phyloP scores from a whole-genome alignment of 2,888 invertebrate species.

The Lepidonotus clava region DNA sequence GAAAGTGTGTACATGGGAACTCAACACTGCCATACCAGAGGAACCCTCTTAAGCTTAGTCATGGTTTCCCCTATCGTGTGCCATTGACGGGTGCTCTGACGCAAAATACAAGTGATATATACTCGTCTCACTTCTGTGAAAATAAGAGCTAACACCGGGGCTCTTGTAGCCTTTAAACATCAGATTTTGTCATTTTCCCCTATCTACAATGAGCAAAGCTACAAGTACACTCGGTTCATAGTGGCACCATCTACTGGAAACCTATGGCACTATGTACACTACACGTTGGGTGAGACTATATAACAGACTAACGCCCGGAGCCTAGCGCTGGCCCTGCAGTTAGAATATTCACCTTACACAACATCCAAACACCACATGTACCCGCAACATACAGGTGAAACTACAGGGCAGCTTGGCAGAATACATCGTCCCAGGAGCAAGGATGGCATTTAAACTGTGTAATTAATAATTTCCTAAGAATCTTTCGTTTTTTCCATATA shows the following conservation, averaged over 20 bases:
- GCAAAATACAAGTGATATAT: constrained; percentile 18
- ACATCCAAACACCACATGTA: constrained; percentile 40
- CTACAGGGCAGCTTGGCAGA: constrained; percentile 20
- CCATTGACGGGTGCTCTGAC: neutral
- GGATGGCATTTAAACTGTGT: too few relatives aligned
- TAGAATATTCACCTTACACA: constrained; percentile 22
- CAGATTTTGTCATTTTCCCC: neutral
- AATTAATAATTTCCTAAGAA: too few relatives aligned
- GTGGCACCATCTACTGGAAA: constrained; percentile 25
- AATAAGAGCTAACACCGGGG: neutral
- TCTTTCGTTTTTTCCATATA: too few relatives aligned
- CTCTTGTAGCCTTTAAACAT: neutral
- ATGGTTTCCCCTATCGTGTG: neutral
- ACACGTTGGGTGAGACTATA: neutral
- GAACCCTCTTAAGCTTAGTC: too few relatives aligned
- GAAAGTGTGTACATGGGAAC: constrained; percentile 1
- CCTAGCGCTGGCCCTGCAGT: neutral
- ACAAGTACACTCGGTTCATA: constrained; percentile 12
- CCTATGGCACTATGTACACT: constrained; percentile 5
- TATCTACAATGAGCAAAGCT: constrained; percentile 24
- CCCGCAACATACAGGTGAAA: constrained; percentile 31
- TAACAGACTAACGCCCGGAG: neutral
- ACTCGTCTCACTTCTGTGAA: neutral
- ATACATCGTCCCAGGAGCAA: too few relatives aligned
- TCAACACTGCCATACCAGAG: too few relatives aligned